These are phyloP conservation scores for Columba janthina DNA, from an alignment of 2,113 vertebrate species.

Conservation along the genomic window DNA sequence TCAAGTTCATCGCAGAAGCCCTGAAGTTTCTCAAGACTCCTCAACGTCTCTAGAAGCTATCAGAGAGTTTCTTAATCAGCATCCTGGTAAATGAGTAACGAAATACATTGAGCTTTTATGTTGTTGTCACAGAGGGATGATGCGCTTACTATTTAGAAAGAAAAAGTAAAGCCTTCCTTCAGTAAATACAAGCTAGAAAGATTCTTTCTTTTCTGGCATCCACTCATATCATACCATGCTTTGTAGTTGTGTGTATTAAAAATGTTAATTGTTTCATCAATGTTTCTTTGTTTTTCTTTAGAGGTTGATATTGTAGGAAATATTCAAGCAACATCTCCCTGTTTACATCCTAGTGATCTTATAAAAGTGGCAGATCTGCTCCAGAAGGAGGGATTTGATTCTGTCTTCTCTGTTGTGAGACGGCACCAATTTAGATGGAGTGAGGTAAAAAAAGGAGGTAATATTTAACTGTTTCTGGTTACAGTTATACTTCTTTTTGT, in stretches of 20 bases:
- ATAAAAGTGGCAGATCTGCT: conserved; percentile 84
- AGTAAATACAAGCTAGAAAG: background rate
- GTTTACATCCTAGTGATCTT: conserved; percentile 90
- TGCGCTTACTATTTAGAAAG: background rate
- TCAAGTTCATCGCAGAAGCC: conserved; percentile 86
- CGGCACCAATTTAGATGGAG: conserved; percentile 93
- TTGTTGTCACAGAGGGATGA: background rate
- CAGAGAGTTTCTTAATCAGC: conserved; percentile 81
- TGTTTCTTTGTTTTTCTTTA: conserved; percentile 59
- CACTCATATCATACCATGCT: background rate
- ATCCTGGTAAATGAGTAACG: conserved; percentile 74
- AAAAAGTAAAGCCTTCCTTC: background rate
- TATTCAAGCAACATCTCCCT: conserved; percentile 95
- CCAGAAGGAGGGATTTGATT: conserved; percentile 82
- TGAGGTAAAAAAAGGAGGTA: conserved; percentile 87
- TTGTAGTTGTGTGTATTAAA: background rate
- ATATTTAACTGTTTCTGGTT: background rate
- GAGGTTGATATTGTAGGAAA: conserved; percentile 90
- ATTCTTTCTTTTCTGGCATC: background rate
- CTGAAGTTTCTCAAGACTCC: conserved; percentile 86
- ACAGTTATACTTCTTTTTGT: background rate
- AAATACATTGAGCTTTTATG: background rate
- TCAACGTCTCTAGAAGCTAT: conserved; percentile 91
- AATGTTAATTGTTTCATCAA: background rate
- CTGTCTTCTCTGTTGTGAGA: conserved; percentile 92